These are phyloP conservation scores for Chiloscyllium punctatum DNA, from an alignment of 2,797 vertebrate species.

Conservation along the genomic window DNA sequence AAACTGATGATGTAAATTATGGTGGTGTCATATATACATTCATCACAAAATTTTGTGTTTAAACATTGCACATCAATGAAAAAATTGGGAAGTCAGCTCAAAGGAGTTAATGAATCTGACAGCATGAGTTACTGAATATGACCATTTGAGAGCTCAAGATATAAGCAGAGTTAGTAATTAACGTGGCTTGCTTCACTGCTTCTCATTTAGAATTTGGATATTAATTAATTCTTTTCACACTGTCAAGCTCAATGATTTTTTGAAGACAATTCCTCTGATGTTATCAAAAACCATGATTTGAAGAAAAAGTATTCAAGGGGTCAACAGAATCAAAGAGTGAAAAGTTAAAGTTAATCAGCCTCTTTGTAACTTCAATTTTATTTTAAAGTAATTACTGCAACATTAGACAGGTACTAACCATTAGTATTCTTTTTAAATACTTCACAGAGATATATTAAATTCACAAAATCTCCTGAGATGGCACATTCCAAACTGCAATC, in stretches of 20 bases:
- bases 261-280: conserved; percentile 7
- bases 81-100: not conserved
- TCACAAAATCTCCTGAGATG: too few relatives aligned
- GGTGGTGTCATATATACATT: not conserved
- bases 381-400: not conserved
- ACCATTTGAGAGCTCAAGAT: not conserved
- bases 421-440: not conserved
- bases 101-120: not conserved
- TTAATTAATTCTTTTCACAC: not conserved
- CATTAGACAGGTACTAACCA: not conserved
- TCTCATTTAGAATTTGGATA: not conserved
- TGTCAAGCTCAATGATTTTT: not conserved
- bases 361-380: not conserved
- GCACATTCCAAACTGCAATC: too few relatives aligned
- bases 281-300: not conserved
- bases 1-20: not conserved
- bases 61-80: not conserved
- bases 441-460: not conserved
- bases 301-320: not conserved
- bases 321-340: not conserved
- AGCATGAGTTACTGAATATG: not conserved
- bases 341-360: not conserved
- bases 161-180: conserved; percentile 9
- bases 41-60: not conserved
- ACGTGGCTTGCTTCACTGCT: not conserved